Evolutionary conservation across 64 coral and sea anemone genomes (phyloP), one percentile per base, ranked within the genome.

Genomic region (Cladopsammia gracilis): DNA sequence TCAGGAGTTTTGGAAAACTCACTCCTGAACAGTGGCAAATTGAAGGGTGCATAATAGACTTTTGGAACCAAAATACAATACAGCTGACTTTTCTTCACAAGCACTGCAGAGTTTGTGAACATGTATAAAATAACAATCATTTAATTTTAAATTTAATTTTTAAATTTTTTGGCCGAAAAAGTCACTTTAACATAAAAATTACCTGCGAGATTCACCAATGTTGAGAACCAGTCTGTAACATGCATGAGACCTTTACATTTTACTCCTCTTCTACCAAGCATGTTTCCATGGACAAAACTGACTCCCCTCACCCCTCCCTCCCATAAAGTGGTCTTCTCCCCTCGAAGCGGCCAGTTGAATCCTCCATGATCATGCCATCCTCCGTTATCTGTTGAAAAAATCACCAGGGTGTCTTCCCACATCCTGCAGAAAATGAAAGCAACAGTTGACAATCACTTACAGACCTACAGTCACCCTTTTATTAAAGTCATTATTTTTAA

Each of bases 161-260:
- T 34, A 0, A 0, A 34, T 34, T 34, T 34, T 34, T 34, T 34
- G 34, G 34, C 34, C 34, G 34, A 34, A 34, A 34, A 34, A 34
- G 34, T 34, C 34, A 34, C 34, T 34, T 34, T 34, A 34, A 34
- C 65, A 20, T 68, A 18, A 42, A 13, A 4, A 10, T 12, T 49
- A 91, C 89, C 89, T 91, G 78, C 89, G 70, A 91, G 25, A 14
- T 71, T 62, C 1, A 75, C 50, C 49, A 91, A 73, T 58, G 89
- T 91, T 53, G 89, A 77, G 19, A 68, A 91, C 89, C 78, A 90
- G 23, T 90, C 88, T 79, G 88, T 90, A 25, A 81, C 88, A 70
- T 90, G 88, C 76, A 90, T 20, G 3, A 90, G 42, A 2, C 53
- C 88, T 69, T 82, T 53, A 58, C 77, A 81, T 23, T 54, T 69